Evolutionary conservation across 35 echinoderm and acorn worm genomes (phyloP), one percentile per base, ranked within the genome.

Genomic region (Patiria miniata): DNA sequence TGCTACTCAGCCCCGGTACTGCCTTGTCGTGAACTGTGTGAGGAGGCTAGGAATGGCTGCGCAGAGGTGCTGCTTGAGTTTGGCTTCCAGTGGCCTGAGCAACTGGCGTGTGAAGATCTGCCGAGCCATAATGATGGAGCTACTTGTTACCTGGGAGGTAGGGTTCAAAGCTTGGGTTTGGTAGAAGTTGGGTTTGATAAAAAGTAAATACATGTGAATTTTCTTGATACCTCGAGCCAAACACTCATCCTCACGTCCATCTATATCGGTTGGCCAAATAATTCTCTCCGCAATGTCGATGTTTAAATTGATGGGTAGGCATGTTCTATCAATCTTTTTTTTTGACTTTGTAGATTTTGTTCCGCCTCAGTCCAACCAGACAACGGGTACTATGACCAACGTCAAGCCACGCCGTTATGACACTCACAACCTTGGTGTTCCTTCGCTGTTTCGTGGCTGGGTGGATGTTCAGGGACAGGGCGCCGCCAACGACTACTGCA

Each of bases 401-500:
- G 28, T 36, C 26, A 60, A 19, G 39, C 87, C 7, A 83, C 65
- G 89, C 21, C 53, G 93, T 37, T 82, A 86, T 9, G 93, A 95
- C 53, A 91, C 91, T 8, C 83, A 51, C 5, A 58, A 91, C 26
- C 80, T 90, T 2, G 93, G 93, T 0, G 37, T 50, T 21, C 51
- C 55, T 17, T 61, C 59, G 37, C 52, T 84, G 28, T 95, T 95
- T 58, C 80, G 79, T n/a, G 89, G 93, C 18, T 91, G 89, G 89
- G 93, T 90, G 19, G 93, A 95, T 47, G 86, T 95, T 2, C 93
- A 91, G 76, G 93, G 85, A 26, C 89, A 91, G 76, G 93, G 93
- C 4, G 89, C 93, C 17, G 81, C 89, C 2, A 91, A 91, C 51
- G 93, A 95, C 76, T 95, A 88, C 68, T 95, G 93, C 42, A 91